Percentiles rank a stretch among this genome's conserved stretches.
Conservation (phyloP, 2,888 invertebrate genomes). For the Phorcus lineatus region DNA sequence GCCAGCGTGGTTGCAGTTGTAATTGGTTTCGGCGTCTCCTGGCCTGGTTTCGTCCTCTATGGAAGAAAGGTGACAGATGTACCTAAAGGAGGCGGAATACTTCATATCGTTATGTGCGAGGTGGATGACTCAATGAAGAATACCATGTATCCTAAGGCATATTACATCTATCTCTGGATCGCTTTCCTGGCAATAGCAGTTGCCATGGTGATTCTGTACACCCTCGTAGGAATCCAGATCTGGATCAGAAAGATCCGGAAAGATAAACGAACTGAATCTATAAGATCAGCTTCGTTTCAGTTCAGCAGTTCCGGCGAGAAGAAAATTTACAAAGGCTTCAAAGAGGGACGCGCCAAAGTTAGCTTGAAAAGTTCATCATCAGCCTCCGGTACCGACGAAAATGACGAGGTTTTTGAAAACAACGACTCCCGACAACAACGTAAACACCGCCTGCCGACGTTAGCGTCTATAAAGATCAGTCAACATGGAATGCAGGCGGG, state of each 20-base stretch:
- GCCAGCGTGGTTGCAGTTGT: slow-evolving; percentile 44
- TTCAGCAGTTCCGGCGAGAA: background rate
- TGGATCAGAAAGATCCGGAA: slow-evolving; percentile 18
- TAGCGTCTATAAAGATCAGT: slow-evolving; percentile 9
- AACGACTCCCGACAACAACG: background rate
- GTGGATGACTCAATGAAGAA: slow-evolving; percentile 37
- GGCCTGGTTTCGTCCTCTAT: slow-evolving; percentile 51
- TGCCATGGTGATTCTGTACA: slow-evolving; percentile 45
- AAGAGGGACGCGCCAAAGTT: background rate
- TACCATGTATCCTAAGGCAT: slow-evolving; percentile 41
- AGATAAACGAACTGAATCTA: slow-evolving; percentile 12
- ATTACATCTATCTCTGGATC: slow-evolving; percentile 47
- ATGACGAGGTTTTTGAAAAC: background rate
- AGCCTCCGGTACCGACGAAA: background rate
- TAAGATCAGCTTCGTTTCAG: background rate
- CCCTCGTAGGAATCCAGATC: slow-evolving; percentile 39
- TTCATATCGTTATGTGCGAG: slow-evolving; percentile 44
- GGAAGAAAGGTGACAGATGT: slow-evolving; percentile 32
- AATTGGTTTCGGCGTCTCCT: slow-evolving; percentile 44
- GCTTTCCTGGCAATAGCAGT: slow-evolving; percentile 37
- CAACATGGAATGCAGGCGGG: slow-evolving; percentile 35
- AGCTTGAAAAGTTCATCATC: background rate
- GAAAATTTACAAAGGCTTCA: background rate
- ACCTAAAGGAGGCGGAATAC: slow-evolving; percentile 22
- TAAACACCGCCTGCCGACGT: background rate